A percentile compares a stretch with the other conserved stretches of the same genome.
Conservation (phyloP, 2,113 vertebrate genomes). For the Phaethornis superciliosus region DNA sequence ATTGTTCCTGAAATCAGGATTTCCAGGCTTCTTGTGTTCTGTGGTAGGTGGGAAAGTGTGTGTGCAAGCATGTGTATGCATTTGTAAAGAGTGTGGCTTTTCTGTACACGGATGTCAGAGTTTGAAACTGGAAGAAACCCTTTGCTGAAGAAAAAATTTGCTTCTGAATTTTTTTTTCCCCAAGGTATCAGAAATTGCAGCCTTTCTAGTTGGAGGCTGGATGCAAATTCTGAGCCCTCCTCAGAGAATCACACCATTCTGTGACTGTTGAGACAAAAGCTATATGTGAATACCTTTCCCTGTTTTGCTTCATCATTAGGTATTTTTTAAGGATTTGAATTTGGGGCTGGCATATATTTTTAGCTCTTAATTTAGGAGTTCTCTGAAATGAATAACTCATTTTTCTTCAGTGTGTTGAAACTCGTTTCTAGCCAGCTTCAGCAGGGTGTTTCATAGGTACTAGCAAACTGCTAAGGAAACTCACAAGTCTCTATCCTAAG, state of each 20-base stretch:
- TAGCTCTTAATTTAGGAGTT: background rate
- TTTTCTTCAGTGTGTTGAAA: background rate
- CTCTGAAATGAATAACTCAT: background rate
- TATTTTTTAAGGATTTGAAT: background rate
- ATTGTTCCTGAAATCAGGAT: background rate
- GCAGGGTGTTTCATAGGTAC: background rate
- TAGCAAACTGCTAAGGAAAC: background rate
- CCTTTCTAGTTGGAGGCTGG: background rate
- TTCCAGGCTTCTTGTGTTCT: background rate
- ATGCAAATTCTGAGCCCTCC: background rate
- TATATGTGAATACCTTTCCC: background rate
- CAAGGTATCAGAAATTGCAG: background rate
- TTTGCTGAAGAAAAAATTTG: background rate
- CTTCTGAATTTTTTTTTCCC: background rate
- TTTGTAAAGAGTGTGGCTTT: background rate
- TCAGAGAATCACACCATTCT: background rate
- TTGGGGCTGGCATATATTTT: background rate
- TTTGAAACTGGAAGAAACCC: background rate
- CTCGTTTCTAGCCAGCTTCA: background rate
- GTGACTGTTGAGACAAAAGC: background rate
- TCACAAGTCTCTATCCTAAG: background rate
- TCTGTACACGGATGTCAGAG: background rate
- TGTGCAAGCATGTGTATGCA: fast-evolving
- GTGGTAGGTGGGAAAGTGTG: background rate
- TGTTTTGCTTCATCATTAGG: background rate